Percentiles rank a stretch among this genome's conserved stretches.
Conservation (phyloP, 2,797 vertebrate genomes). For the Myotis planiceps region DNA sequence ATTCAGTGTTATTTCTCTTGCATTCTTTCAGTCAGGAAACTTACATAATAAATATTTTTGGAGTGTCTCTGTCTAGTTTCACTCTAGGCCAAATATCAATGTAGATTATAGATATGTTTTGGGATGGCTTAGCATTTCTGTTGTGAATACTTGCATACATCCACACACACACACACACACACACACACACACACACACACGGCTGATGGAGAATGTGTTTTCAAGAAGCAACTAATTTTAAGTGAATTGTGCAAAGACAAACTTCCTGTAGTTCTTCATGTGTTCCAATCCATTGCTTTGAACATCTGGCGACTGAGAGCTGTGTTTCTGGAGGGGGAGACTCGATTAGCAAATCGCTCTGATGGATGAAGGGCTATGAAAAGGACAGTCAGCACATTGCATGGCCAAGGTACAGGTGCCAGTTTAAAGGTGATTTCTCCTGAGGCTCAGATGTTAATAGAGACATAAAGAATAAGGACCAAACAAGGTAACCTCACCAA, state of each 20-base stretch:
- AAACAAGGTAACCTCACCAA: conserved; percentile 33
- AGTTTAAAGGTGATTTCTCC: conserved; percentile 71
- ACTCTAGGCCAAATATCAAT: neutral
- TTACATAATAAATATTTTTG: neutral
- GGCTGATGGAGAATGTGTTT: conserved; percentile 74
- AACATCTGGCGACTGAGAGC: conserved; percentile 69
- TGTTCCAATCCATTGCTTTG: conserved; percentile 72
- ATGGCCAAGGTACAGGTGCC: conserved; percentile 28
- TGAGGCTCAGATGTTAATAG: conserved; percentile 57
- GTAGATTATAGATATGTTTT: neutral
- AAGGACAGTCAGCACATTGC: conserved; percentile 58
- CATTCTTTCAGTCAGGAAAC: neutral
- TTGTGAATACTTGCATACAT: neutral
- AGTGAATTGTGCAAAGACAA: conserved; percentile 68
- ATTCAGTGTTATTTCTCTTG: neutral
- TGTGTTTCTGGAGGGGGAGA: conserved; percentile 24
- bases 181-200: neutral
- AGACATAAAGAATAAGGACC: conserved; percentile 37
- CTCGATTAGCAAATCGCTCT: conserved; percentile 64
- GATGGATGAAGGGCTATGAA: neutral
- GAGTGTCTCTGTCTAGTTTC: neutral
- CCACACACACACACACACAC: neutral
- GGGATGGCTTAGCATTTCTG: neutral
- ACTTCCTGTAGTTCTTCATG: conserved; percentile 60
- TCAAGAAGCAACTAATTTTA: conserved; percentile 79